Evolutionary conservation across 2,797 vertebrate species (phyloP).

Genomic region (Sebastes wilsoni): DNA sequence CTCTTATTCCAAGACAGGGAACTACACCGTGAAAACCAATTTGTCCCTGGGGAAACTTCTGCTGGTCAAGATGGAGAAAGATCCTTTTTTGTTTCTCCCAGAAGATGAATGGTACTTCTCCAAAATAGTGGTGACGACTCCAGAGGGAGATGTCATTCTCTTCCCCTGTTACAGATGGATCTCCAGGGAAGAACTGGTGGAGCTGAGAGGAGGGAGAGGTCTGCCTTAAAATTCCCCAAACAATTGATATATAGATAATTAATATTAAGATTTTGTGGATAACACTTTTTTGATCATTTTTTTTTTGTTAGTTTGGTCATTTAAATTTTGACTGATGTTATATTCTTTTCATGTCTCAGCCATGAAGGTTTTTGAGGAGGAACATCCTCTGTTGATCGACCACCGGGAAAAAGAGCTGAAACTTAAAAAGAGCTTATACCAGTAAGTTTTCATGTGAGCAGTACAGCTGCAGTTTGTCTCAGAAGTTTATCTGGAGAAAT

Average conservation of each 20-base stretch:
- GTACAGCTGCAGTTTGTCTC: not conserved
- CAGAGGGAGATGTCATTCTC: constrained; percentile 53
- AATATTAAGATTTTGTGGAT: not conserved
- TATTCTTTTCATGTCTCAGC: constrained; percentile 33
- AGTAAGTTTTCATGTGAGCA: constrained; percentile 47
- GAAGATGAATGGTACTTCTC: constrained; percentile 77
- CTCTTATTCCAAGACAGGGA: constrained; percentile 32
- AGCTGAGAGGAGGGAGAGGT: constrained; percentile 78
- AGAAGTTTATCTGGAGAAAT: not conserved
- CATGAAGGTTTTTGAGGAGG: constrained; percentile 53
- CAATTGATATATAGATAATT: not conserved
- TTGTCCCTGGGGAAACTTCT: constrained; percentile 60
- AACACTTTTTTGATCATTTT: no score
- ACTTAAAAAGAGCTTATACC: constrained; percentile 34
- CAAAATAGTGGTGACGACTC: constrained; percentile 67
- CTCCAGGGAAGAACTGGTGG: constrained; percentile 59
- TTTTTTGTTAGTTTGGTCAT: no score
- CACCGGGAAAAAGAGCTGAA: constrained; percentile 48
- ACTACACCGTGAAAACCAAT: not conserved
- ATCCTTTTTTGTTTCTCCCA: constrained; percentile 12
- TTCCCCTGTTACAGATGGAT: constrained; percentile 79
- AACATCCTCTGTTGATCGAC: constrained; percentile 42
- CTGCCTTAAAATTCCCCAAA: not conserved
- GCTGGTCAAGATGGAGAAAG: constrained; percentile 72
- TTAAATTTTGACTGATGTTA: no score